Base-by-base conservation (phyloP, 30 jellyfish, hydroid and myxozoan species). In the Haliclystus octoradiatus region DNA sequence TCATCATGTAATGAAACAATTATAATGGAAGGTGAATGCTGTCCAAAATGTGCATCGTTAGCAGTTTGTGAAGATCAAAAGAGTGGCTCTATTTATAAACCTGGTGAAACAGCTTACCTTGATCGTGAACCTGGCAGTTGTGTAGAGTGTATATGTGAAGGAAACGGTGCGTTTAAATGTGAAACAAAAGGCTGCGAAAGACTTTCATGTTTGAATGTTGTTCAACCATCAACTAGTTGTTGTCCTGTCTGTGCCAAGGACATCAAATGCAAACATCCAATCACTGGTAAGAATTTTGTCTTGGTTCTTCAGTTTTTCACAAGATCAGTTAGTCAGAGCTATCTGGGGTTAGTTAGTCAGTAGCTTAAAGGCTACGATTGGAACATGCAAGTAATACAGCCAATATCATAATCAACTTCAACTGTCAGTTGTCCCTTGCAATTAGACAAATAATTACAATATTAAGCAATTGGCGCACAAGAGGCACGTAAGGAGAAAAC, bases 191-290 rank as follows among this genome's bases (percentile, higher is more conserved):
- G 3, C 15, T 80, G 94, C 31, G 81, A 80, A 24, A 28, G 31
- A 24, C 81, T 61, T 26, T 51, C 29, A 30, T 80, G 94, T 31
- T 12, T 34, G 31, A 66, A 72, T 0, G 69, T 79, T n/a, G 49
- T 80, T 2, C 26, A 4, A 28, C 63, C 71, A 28, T 72, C 33
- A 3, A 72, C 85, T 46, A 60, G 74, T 0, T 80, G 94, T 34
- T 80, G 94, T 68, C 94, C 94, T 1, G 86, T 80, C 15, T 80
- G 94, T 31, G 72, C 81, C 1, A 30, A 67, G 9, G 84, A 72
- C 26, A 53, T 80, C 52, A 50, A 76, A 22, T 80, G 94, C 82
- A 72, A 71, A 52, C 60, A 66, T 62, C 82, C 74, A 3, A 31
- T 30, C 46, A 69, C 93, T 15, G 93, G 93, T 79, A 47, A 67